Percentiles rank a stretch among this genome's conserved stretches.
phyloP scores from a whole-genome alignment of 1,140 invertebrate species.

The Hestina assimilis region DNA sequence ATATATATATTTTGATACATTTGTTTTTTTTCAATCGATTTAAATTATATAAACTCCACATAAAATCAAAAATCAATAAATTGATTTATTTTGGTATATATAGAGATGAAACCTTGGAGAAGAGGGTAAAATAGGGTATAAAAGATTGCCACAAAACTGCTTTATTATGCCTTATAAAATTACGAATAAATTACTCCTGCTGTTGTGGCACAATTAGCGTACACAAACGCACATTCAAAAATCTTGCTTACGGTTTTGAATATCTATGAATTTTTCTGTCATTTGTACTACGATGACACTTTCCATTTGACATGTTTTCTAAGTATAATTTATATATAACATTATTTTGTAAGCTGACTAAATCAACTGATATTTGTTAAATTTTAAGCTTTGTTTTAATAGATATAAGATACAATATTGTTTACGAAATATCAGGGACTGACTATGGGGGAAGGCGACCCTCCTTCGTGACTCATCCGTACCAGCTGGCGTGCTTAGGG shows the following conservation, averaged over 20 bases:
- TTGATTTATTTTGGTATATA: no score
- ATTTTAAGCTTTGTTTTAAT: constrained; percentile 6
- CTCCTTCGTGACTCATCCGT: constrained; percentile 32
- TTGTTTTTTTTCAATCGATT: no score
- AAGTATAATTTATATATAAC: constrained; percentile 15
- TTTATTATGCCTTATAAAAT: no score
- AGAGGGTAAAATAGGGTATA: no score
- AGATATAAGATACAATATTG: constrained; percentile 18
- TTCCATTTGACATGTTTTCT: constrained; percentile 11
- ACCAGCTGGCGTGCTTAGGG: constrained; percentile 33
- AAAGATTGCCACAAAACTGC: not conserved
- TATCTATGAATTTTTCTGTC: not conserved
- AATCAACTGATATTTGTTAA: not conserved
- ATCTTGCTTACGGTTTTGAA: not conserved
- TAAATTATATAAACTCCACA: no score
- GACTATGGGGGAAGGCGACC: constrained; percentile 21
- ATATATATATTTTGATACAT: no score
- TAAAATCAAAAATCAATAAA: no score
- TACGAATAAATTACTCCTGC: no score
- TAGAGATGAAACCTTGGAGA: no score
- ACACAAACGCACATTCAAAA: no score
- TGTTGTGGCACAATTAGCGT: no score
- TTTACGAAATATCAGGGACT: constrained; percentile 7
- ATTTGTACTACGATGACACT: not conserved
- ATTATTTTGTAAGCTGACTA: constrained; percentile 19